A percentile compares a stretch with the other conserved stretches of the same genome.
phyloP scores from a whole-genome alignment of 1,140 invertebrate species.

The Delia radicum region DNA sequence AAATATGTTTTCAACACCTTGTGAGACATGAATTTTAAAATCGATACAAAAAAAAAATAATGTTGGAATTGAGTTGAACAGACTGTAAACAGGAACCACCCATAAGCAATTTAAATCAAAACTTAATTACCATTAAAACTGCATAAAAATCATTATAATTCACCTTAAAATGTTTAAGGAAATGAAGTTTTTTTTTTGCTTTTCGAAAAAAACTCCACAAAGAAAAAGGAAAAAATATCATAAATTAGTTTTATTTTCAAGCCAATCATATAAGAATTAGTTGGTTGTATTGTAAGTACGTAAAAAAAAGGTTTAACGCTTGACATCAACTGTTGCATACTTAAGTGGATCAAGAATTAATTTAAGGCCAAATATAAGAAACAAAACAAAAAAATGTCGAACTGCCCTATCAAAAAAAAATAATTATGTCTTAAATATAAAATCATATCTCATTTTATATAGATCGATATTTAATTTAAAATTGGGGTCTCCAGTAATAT shows the following conservation, averaged over 20 bases:
- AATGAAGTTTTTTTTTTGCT: not conserved
- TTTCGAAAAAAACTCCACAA: not conserved
- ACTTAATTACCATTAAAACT: constrained; percentile 22
- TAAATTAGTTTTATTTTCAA: constrained; percentile 20
- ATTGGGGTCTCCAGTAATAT: too few relatives aligned
- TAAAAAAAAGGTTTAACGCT: not conserved
- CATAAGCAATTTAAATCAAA: constrained; percentile 21
- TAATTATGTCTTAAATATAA: too few relatives aligned
- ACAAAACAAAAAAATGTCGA: not conserved
- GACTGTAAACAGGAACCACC: not conserved
- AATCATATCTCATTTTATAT: too few relatives aligned
- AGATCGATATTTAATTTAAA: too few relatives aligned
- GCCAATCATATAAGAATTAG: not conserved
- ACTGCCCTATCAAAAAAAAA: not conserved
- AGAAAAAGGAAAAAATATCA: constrained; percentile 2
- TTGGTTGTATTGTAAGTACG: too few relatives aligned
- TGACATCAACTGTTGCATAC: constrained; percentile 1
- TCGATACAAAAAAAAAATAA: not conserved
- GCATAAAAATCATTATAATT: constrained; percentile 20
- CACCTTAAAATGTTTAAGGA: not conserved
- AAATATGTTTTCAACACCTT: not conserved
- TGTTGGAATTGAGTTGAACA: not conserved
- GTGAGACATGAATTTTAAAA: not conserved
- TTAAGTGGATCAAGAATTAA: not conserved
- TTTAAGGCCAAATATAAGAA: not conserved